phyloP scores from a whole-genome alignment of 2,113 vertebrate genomes.

The Ranitomeya imitator region DNA sequence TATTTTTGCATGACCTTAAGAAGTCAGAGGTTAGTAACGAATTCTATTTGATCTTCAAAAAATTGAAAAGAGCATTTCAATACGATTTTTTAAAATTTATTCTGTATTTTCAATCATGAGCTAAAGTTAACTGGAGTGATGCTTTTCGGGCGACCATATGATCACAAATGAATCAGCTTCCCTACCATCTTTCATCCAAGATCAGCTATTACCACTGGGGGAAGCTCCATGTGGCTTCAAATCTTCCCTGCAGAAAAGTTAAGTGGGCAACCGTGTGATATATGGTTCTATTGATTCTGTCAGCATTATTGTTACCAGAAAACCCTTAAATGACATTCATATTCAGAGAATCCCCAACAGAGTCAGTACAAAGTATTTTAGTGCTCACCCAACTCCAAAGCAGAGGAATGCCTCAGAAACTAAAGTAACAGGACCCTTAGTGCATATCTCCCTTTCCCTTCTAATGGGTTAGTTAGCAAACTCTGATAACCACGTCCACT shows the following conservation, averaged over 20 bases:
- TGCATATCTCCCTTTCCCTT: too few relatives aligned
- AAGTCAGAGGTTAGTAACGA: not conserved
- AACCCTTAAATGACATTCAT: not conserved
- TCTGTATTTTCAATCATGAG: not conserved
- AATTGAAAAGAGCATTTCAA: not conserved
- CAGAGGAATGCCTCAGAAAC: too few relatives aligned
- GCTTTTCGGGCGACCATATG: not conserved
- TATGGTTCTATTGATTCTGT: not conserved
- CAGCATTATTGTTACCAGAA: not conserved
- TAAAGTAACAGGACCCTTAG: too few relatives aligned
- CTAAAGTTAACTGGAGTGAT: not conserved
- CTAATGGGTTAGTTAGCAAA: too few relatives aligned
- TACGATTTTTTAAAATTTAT: not conserved
- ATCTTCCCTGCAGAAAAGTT: not conserved
- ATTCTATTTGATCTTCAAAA: not conserved
- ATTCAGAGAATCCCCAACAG: not conserved
- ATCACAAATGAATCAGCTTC: not conserved
- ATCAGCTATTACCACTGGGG: not conserved
- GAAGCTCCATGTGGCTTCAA: not conserved
- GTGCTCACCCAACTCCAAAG: too few relatives aligned
- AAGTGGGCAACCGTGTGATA: not conserved
- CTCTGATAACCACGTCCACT: too few relatives aligned
- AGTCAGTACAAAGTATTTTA: too few relatives aligned
- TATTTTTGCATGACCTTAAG: not conserved
- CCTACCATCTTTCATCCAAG: too few relatives aligned